Conservation (phyloP, 2,797 vertebrate genomes). For the Allobates femoralis region DNA sequence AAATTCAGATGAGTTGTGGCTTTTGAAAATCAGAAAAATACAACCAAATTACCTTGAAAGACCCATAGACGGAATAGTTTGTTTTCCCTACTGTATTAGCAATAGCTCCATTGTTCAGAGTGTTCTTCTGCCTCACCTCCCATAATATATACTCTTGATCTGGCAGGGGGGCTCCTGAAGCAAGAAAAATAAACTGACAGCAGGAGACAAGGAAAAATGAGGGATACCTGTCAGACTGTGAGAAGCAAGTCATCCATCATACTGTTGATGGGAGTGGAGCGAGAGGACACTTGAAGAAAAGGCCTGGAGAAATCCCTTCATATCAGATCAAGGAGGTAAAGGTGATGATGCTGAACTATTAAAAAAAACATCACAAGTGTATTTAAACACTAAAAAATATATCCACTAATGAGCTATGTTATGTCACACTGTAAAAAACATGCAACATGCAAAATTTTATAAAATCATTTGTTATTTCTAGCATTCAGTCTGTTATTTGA, state of each 20-base stretch:
- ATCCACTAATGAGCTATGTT: neutral
- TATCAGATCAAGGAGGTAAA: conserved; percentile 35
- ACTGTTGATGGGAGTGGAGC: conserved; percentile 6
- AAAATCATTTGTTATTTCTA: neutral
- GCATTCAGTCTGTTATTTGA: no score
- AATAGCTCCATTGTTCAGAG: neutral
- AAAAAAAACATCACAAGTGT: neutral
- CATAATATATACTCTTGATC: neutral
- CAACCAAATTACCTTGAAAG: neutral
- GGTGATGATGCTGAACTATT: neutral
- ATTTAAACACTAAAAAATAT: conserved; percentile 9
- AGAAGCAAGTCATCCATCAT: conserved; percentile 45
- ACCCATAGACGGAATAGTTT: neutral
- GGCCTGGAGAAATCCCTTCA: conserved; percentile 41
- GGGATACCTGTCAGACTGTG: conserved; percentile 49
- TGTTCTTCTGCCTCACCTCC: conserved; percentile 21
- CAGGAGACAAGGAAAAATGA: conserved; percentile 24
- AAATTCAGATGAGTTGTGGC: neutral
- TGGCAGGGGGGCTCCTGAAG: conserved; percentile 29
- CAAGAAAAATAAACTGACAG: conserved; percentile 39
- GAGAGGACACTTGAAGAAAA: conserved; percentile 13
- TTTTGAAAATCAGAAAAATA: neutral
- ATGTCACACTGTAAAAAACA: neutral
- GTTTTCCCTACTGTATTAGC: neutral
- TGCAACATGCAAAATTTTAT: neutral